Conservation (phyloP, 1,140 invertebrate species). For the Atta colombica region DNA sequence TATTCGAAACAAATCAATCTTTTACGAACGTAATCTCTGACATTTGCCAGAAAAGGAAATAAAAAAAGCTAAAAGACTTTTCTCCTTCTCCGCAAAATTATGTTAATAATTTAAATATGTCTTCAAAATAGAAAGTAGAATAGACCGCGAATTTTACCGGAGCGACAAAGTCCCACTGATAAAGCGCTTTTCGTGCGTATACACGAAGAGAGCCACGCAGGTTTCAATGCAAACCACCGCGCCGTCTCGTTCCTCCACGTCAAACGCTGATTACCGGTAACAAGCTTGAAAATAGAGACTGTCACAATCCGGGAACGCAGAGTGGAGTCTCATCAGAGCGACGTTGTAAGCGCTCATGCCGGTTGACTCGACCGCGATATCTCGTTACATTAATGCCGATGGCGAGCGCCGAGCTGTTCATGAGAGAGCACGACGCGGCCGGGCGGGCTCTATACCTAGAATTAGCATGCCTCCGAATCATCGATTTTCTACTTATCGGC, state of each 20-base stretch:
- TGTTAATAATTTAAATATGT: neutral
- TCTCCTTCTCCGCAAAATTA: neutral
- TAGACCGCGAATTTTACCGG: neutral
- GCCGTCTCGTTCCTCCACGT: constrained; percentile 53
- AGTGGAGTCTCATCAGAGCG: constrained; percentile 66
- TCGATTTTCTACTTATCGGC: constrained; percentile 79
- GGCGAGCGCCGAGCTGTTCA: constrained; percentile 62
- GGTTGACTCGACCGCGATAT: constrained; percentile 68
- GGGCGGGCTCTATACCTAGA: constrained; percentile 69
- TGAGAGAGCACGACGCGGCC: constrained; percentile 69
- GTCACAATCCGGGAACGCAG: constrained; percentile 56
- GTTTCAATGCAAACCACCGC: constrained; percentile 15
- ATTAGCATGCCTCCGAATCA: constrained; percentile 79
- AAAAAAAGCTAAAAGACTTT: neutral
- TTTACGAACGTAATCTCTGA: neutral
- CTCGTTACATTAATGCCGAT: constrained; percentile 76
- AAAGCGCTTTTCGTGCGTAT: constrained; percentile 23
- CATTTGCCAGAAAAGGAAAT: neutral
- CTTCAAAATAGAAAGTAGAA: neutral
- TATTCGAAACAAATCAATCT: neutral
- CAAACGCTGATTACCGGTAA: constrained; percentile 62
- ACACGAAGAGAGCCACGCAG: neutral
- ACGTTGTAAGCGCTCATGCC: constrained; percentile 29
- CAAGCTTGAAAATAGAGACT: constrained; percentile 62
- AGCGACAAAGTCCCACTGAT: neutral